A percentile compares a stretch with the other conserved stretches of the same genome.
Evolutionary conservation across 2,113 vertebrate genomes (phyloP).

Genomic region (Pollimyrus isidori): DNA sequence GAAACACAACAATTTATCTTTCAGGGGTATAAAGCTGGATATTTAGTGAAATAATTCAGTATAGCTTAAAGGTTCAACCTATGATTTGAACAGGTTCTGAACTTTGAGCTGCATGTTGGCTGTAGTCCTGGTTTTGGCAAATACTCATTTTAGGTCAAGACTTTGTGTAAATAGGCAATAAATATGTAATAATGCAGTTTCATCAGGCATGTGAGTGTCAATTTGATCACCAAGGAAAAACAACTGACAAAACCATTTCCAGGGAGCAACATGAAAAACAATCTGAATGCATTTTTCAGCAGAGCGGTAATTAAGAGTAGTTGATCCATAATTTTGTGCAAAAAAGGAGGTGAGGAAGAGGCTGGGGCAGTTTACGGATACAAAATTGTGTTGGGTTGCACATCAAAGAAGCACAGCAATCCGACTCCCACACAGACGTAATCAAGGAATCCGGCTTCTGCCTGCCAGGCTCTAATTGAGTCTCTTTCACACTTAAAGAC

Average conservation of each 20-base stretch:
- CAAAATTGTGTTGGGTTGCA: not conserved
- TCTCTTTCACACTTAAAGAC: constrained; percentile 15
- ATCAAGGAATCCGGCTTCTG: not conserved
- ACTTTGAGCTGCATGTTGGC: not conserved
- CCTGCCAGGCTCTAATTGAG: constrained; percentile 6
- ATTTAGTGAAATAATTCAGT: not conserved
- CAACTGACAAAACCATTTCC: not conserved
- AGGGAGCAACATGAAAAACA: not conserved
- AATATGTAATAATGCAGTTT: not conserved
- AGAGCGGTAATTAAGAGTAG: not conserved
- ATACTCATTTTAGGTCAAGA: not conserved
- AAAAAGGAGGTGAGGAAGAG: not conserved
- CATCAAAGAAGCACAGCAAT: not conserved
- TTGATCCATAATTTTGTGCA: not conserved
- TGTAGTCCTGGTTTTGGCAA: not conserved
- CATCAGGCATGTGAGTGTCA: not conserved
- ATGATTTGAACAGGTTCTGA: not conserved
- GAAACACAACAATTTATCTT: not conserved
- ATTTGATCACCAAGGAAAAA: not conserved
- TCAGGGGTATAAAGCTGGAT: not conserved
- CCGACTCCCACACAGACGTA: not conserved
- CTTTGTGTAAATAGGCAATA: not conserved
- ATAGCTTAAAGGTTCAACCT: not conserved
- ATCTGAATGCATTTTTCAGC: not conserved
- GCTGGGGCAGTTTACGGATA: not conserved